A percentile compares a stretch with the other conserved stretches of the same genome.
phyloP scores from a whole-genome alignment of 2,113 vertebrate genomes.

The Piaya cayana region DNA sequence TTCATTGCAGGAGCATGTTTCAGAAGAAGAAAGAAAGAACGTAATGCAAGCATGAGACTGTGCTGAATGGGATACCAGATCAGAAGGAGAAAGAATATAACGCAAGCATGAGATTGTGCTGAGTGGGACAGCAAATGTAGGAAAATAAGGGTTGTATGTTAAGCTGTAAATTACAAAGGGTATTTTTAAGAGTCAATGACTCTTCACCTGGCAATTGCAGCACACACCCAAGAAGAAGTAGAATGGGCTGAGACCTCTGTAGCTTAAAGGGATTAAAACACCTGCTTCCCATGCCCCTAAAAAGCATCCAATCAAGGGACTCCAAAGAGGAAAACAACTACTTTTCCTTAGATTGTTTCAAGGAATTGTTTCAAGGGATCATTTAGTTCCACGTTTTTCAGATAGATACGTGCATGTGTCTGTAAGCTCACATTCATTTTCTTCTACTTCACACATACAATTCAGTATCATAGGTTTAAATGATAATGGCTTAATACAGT shows the following conservation, averaged over 20 bases:
- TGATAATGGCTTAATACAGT: neutral
- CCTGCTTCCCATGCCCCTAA: neutral
- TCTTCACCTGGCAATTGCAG: neutral
- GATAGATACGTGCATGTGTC: no score
- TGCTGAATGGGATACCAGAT: neutral
- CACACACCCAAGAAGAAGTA: neutral
- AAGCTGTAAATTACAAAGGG: neutral
- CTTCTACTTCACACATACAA: neutral
- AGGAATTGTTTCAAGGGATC: neutral
- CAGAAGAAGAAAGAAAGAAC: neutral
- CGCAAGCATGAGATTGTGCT: neutral
- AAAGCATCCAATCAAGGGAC: neutral
- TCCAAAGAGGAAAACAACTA: neutral
- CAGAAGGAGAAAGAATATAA: neutral
- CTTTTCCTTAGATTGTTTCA: neutral
- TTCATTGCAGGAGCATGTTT: neutral
- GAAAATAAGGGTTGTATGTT: neutral
- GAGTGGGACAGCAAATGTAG: neutral
- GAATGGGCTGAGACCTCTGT: neutral
- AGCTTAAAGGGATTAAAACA: neutral
- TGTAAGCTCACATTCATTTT: neutral
- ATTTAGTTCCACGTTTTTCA: neutral
- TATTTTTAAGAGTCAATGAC: neutral
- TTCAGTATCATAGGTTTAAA: neutral
- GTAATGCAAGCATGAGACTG: rapidly evolving